These are phyloP conservation scores for Dynastes maya DNA, from an alignment of 2,888 invertebrate species.

Conservation along the genomic window DNA sequence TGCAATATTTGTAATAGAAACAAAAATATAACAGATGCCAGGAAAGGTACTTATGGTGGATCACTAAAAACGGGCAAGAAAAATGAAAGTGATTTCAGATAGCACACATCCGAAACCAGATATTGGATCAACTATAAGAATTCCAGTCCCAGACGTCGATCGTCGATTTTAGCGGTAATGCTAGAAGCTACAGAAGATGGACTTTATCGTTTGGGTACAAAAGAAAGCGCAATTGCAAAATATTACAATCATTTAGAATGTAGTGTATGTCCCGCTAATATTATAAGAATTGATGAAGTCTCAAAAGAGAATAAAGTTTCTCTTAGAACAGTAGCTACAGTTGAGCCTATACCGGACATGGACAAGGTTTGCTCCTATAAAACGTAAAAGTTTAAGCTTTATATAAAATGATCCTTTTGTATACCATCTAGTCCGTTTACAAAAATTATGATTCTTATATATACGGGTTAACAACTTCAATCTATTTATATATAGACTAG, in stretches of 20 bases:
- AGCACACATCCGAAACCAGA: conserved; percentile 14
- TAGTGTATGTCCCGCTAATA: not conserved
- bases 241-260: not conserved
- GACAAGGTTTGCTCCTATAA: no score
- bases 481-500: no score
- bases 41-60: conserved; percentile 1
- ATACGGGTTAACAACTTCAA: no score
- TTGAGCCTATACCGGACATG: no score
- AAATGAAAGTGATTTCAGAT: no score
- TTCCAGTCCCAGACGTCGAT: conserved; percentile 55
- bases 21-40: conserved; percentile 1
- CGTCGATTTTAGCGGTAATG: conserved; percentile 54
- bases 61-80: conserved; percentile 50
- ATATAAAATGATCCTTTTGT: no score
- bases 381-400: no score
- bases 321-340: no score
- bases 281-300: no score
- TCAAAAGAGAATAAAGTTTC: no score
- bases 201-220: conserved; percentile 52
- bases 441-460: no score
- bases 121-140: conserved; percentile 52
- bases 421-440: no score
- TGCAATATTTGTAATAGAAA: conserved; percentile 14
- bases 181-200: conserved; percentile 55
- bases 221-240: not conserved